A percentile compares a stretch with the other conserved stretches of the same genome.
phyloP scores from a whole-genome alignment of 2,113 vertebrate species.

The Micronycteris hirsuta region DNA sequence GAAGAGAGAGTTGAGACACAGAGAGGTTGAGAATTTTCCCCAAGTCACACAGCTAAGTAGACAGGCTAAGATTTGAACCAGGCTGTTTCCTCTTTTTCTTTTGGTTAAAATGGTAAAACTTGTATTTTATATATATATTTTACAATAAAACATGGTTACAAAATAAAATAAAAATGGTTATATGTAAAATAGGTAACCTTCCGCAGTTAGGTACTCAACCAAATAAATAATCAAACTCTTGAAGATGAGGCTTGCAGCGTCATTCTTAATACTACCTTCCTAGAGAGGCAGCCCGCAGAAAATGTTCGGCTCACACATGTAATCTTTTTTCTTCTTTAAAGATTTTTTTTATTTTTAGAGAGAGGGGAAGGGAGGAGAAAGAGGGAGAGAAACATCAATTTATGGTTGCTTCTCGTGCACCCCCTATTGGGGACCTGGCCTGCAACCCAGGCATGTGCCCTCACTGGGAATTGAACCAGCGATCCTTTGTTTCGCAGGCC shows the following conservation, averaged over 20 bases:
- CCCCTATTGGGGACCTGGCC: too few species aligned
- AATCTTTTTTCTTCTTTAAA: too few species aligned
- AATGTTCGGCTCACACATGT: accelerated
- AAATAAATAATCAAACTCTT: not conserved
- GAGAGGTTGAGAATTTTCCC: not conserved
- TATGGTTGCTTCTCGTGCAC: too few species aligned
- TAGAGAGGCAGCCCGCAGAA: not conserved
- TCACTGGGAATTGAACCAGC: too few species aligned
- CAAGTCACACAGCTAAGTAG: not conserved
- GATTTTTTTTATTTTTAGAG: too few species aligned
- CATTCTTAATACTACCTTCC: not conserved
- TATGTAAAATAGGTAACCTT: not conserved
- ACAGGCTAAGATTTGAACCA: not conserved
- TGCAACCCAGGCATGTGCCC: too few species aligned
- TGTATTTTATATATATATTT: not conserved
- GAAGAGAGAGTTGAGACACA: not conserved
- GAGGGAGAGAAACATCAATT: too few species aligned
- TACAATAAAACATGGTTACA: not conserved
- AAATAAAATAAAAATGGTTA: not conserved
- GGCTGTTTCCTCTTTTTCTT: not conserved
- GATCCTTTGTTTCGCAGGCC: too few species aligned
- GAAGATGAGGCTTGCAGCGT: not conserved
- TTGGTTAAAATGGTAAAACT: not conserved
- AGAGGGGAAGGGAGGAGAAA: too few species aligned
- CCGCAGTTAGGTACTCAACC: not conserved